A percentile compares a stretch with the other conserved stretches of the same genome.
phyloP scores from a whole-genome alignment of 2,888 invertebrate species.

The Drosophila prostipennis region DNA sequence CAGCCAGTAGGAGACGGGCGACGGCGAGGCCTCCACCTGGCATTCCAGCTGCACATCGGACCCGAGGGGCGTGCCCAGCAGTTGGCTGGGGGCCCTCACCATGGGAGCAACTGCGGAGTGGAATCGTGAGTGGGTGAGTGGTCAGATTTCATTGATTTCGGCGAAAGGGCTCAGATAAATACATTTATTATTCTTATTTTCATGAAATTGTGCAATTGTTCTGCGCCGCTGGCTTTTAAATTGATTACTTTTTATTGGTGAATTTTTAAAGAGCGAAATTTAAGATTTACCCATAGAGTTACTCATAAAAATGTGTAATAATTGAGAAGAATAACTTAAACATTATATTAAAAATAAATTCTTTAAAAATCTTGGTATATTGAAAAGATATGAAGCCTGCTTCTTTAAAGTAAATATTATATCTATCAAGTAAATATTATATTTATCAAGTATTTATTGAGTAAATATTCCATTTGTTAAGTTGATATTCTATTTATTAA shows the following conservation, averaged over 20 bases:
- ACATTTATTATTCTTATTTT: neutral
- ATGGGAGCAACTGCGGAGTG: conserved; percentile 90
- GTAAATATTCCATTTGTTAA: too few relatives aligned
- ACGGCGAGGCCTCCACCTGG: conserved; percentile 94
- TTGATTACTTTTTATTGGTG: neutral
- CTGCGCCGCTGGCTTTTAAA: neutral
- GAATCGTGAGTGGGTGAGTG: conserved; percentile 1
- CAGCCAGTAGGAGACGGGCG: conserved; percentile 84
- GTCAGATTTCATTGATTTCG: conserved; percentile 5
- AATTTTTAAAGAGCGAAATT: neutral
- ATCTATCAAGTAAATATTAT: too few relatives aligned
- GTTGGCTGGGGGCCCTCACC: conserved; percentile 94
- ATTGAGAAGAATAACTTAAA: too few relatives aligned
- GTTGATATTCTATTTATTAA: too few relatives aligned
- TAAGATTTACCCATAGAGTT: too few relatives aligned
- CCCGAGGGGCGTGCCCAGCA: conserved; percentile 93
- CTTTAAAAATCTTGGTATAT: too few relatives aligned
- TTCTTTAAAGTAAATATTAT: too few relatives aligned
- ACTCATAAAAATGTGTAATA: too few relatives aligned
- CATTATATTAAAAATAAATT: too few relatives aligned
- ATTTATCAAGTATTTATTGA: too few relatives aligned
- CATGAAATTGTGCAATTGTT: neutral
- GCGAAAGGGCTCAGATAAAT: neutral
- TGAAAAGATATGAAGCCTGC: too few relatives aligned
- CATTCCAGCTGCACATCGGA: conserved; percentile 94